Evolutionary conservation across 1,140 invertebrate species (phyloP).

Genomic region (Aleiodes sp.): DNA sequence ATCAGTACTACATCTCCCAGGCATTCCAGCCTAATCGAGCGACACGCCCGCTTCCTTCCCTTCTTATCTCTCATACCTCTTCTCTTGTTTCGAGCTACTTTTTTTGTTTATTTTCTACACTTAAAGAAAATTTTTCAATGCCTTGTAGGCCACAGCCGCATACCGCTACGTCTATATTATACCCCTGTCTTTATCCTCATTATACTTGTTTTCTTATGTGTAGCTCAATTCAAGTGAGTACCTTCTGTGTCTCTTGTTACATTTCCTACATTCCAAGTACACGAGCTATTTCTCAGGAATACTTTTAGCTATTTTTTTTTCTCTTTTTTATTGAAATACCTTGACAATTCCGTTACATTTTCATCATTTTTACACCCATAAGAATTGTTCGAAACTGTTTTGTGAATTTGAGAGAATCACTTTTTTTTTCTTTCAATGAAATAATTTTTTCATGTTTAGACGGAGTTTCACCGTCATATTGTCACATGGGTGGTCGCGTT

Average conservation of each 20-base stretch:
- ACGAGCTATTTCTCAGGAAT: too few species aligned
- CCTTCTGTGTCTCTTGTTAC: not conserved
- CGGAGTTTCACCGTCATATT: too few species aligned
- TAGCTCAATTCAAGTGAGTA: constrained; percentile 4
- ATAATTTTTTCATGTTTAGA: too few species aligned
- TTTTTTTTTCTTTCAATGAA: too few species aligned
- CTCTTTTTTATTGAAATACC: too few species aligned
- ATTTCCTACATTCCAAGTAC: too few species aligned
- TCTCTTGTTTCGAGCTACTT: not conserved
- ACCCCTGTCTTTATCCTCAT: not conserved
- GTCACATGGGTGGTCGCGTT: too few species aligned
- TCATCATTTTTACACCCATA: too few species aligned
- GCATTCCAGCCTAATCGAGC: constrained; percentile 43
- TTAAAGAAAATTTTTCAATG: not conserved
- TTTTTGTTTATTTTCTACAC: not conserved
- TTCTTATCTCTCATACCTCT: not conserved
- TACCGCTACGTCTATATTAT: constrained; percentile 16
- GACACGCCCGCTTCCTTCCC: constrained; percentile 36
- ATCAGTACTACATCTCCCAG: constrained; percentile 37
- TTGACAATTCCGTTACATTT: too few species aligned
- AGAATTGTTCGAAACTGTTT: too few species aligned
- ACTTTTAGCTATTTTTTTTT: too few species aligned
- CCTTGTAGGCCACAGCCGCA: constrained; percentile 23
- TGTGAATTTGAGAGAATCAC: too few species aligned
- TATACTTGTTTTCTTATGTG: not conserved